Conservation (phyloP, 1,140 invertebrate genomes). For the Leptinotarsa lineolata region DNA sequence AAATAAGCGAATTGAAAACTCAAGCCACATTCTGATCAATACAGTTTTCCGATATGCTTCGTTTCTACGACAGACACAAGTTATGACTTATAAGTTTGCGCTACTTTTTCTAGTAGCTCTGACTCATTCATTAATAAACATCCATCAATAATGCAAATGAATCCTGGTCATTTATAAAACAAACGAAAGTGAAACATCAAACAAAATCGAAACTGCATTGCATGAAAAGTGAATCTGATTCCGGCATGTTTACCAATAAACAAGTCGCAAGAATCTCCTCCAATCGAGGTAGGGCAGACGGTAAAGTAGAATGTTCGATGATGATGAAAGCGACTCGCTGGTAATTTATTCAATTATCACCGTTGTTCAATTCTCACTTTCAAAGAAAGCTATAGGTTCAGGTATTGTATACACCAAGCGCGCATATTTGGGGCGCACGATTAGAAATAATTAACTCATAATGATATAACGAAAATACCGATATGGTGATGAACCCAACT, state of each 20-base stretch:
- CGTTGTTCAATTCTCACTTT: conserved; percentile 2
- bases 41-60: too few species aligned
- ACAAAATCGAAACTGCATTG: not conserved
- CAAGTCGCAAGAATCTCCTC: not conserved
- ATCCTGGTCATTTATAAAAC: not conserved
- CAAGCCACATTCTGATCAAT: too few species aligned
- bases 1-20: too few species aligned
- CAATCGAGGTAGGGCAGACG: not conserved
- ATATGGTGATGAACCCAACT: too few species aligned
- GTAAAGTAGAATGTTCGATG: not conserved
- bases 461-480: too few species aligned
- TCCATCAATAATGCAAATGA: not conserved
- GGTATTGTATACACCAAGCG: not conserved
- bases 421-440: too few species aligned
- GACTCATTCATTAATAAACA: conserved; percentile 4
- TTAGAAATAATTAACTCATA: too few species aligned
- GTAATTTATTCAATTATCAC: not conserved
- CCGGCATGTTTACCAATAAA: not conserved
- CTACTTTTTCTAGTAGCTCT: not conserved
- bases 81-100: not conserved
- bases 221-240: not conserved
- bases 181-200: conserved; percentile 1
- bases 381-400: not conserved
- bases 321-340: not conserved
- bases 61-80: too few species aligned